These are phyloP conservation scores for Potamarius usumacintae DNA, from an alignment of 2,113 vertebrate species.

Conservation along the genomic window DNA sequence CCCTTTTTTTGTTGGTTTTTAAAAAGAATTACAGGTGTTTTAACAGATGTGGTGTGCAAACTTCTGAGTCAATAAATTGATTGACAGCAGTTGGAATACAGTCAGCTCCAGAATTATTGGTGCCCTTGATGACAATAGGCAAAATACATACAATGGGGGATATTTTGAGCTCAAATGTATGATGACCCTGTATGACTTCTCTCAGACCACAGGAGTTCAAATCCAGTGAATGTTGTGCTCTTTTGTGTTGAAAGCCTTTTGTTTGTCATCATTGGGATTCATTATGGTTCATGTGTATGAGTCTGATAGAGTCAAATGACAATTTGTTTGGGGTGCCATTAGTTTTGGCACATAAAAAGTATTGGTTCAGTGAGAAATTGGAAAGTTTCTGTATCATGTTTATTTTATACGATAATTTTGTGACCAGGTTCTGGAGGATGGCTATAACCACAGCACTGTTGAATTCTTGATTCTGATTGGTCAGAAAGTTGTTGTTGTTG, in stretches of 20 bases:
- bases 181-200: background rate
- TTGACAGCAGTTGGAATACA: background rate
- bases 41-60: background rate
- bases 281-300: background rate
- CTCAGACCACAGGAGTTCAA: background rate
- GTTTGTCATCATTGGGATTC: background rate
- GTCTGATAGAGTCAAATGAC: background rate
- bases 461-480: too few relatives aligned
- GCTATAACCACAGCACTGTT: background rate
- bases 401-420: background rate
- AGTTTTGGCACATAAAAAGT: background rate
- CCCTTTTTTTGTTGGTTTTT: background rate
- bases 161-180: background rate
- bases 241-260: background rate
- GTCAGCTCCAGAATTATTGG: background rate
- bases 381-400: background rate
- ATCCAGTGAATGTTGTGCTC: too few relatives aligned
- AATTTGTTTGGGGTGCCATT: background rate
- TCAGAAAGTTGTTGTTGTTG: too few relatives aligned
- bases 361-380: background rate
- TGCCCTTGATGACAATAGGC: background rate
- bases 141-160: background rate
- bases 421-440: background rate
- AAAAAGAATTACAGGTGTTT: conserved; percentile 9
- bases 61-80: background rate